A percentile compares a stretch with the other conserved stretches of the same genome.
Conservation (phyloP, 2,113 vertebrate species). For the Xyliphius kryptos region DNA sequence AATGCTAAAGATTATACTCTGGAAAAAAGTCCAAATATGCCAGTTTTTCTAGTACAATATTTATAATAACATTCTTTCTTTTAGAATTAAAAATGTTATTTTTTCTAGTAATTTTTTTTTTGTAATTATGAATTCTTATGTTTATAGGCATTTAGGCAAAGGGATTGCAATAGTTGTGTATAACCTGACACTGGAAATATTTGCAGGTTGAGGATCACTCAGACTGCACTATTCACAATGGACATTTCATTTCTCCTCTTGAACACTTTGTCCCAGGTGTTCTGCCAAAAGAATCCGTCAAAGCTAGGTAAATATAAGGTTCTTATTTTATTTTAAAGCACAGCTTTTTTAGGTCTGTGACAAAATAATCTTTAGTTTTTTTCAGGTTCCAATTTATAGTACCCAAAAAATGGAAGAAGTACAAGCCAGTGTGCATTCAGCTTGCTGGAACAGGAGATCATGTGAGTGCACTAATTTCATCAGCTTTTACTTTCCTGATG, state of each 20-base stretch:
- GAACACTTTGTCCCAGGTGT: slow-evolving; percentile 85
- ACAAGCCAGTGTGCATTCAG: slow-evolving; percentile 91
- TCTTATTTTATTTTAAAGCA: not conserved
- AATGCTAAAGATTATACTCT: too few species aligned
- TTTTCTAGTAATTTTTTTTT: too few species aligned
- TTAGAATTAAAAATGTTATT: too few species aligned
- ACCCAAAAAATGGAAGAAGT: slow-evolving; percentile 82
- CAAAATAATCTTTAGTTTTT: slow-evolving; percentile 7
- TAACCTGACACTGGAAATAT: not conserved
- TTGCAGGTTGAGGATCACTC: slow-evolving; percentile 80
- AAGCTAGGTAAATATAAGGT: slow-evolving; percentile 73
- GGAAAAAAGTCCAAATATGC: too few species aligned
- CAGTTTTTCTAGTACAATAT: too few species aligned
- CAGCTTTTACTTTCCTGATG: too few species aligned
- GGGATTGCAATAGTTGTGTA: too few species aligned
- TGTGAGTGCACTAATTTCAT: too few species aligned
- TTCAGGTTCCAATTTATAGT: slow-evolving; percentile 91
- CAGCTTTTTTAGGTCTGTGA: not conserved
- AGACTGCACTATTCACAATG: slow-evolving; percentile 87
- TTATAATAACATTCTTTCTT: too few species aligned
- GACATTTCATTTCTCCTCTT: slow-evolving; percentile 90
- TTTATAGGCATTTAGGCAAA: too few species aligned
- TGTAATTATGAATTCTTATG: too few species aligned
- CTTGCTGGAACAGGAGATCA: slow-evolving; percentile 96
- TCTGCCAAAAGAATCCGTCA: slow-evolving; percentile 80